Conservation (phyloP, 2,888 invertebrate species). For the Vannuccia rotundouncinata region DNA sequence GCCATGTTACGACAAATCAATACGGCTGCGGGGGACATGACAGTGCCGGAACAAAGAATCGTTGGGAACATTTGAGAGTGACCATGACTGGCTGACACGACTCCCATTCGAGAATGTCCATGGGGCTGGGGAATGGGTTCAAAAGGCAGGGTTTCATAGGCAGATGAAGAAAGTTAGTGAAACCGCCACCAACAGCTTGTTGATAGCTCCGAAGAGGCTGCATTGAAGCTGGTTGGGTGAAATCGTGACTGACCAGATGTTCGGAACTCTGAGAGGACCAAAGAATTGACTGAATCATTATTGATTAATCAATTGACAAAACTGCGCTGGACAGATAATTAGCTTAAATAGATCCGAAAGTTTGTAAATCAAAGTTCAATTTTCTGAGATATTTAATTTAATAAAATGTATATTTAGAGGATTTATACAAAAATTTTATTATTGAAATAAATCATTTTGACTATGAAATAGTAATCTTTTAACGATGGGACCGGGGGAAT, state of each 20-base stretch:
- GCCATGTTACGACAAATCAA: background rate
- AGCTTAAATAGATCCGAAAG: no score
- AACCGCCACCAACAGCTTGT: constrained; percentile 44
- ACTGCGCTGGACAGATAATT: no score
- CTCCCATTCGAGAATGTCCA: constrained; percentile 45
- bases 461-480: no score
- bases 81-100: constrained; percentile 48
- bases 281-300: no score
- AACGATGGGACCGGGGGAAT: no score
- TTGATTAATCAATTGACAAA: no score
- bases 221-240: constrained; percentile 45
- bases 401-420: no score
- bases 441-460: no score
- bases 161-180: constrained; percentile 51
- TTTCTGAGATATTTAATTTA: no score
- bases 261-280: constrained; percentile 40
- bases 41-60: constrained; percentile 51
- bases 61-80: constrained; percentile 51
- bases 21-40: constrained; percentile 43
- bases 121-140: constrained; percentile 51
- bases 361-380: no score
- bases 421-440: no score
- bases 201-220: constrained; percentile 42
- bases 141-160: constrained; percentile 52
- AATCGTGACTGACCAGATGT: constrained; percentile 44